Percentiles rank a stretch among this genome's conserved stretches.
Evolutionary conservation across 2,113 vertebrate species (phyloP).

Genomic region (Mystacornis crossleyi): DNA sequence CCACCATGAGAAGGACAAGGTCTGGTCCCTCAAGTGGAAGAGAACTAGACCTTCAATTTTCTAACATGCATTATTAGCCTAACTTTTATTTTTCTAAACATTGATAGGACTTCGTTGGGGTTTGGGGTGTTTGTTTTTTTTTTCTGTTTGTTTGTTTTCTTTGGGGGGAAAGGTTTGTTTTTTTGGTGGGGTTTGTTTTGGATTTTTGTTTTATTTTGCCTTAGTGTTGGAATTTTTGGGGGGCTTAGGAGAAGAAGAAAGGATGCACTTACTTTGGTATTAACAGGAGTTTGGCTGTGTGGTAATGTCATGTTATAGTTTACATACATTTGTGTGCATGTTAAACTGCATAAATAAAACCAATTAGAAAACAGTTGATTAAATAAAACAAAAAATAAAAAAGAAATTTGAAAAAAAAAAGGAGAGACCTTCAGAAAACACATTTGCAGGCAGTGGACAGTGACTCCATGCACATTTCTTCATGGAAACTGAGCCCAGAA

Average conservation of each 20-base stretch:
- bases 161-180: fast-evolving
- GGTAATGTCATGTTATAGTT: background rate
- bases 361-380: background rate
- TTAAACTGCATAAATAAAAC: background rate
- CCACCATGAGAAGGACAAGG: background rate
- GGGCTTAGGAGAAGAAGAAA: background rate
- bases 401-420: background rate
- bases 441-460: background rate
- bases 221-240: background rate
- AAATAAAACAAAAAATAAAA: background rate
- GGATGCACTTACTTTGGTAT: fast-evolving
- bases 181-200: background rate
- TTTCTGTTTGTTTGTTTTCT: background rate
- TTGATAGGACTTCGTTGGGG: fast-evolving
- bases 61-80: background rate
- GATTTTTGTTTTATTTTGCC: background rate
- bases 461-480: background rate
- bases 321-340: background rate
- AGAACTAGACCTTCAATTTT: background rate
- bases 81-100: background rate
- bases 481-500: background rate
- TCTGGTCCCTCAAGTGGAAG: background rate
- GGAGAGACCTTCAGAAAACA: background rate
- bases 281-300: background rate
- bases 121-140: background rate